Evolutionary conservation across 2,888 invertebrate genomes (phyloP).

Genomic region (Drosophila neotestacea): DNA sequence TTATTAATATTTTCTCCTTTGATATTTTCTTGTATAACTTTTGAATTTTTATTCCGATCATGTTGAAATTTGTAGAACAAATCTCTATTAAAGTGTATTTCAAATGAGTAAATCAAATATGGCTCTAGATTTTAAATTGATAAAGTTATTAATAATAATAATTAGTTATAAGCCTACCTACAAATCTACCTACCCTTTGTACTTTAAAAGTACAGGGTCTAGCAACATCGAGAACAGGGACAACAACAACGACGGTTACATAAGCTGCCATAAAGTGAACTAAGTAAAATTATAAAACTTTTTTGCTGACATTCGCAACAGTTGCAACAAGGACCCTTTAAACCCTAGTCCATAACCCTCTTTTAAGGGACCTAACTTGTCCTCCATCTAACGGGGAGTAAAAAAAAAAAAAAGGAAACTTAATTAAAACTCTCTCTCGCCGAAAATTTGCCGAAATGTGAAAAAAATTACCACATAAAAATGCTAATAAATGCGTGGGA

Average conservation of each 20-base stretch:
- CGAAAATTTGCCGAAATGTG: conserved; percentile 55
- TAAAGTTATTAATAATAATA: no score
- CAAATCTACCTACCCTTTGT: no score
- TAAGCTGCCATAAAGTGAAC: conserved; percentile 42
- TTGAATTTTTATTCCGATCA: no score
- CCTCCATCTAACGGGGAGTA: neutral
- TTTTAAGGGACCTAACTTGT: neutral
- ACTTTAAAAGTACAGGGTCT: no score
- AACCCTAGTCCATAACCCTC: no score
- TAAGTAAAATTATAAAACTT: conserved; percentile 61
- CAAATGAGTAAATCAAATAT: no score
- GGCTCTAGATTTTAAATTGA: no score
- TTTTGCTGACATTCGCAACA: conserved; percentile 30
- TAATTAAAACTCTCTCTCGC: conserved; percentile 68
- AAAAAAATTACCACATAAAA: conserved; percentile 63
- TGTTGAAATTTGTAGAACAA: no score
- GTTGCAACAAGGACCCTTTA: conserved; percentile 1
- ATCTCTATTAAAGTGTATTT: no score
- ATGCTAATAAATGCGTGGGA: conserved; percentile 72
- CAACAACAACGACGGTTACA: conserved; percentile 4
- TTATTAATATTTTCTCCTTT: no score
- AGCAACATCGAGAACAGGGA: conserved; percentile 19
- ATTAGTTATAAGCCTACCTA: no score
- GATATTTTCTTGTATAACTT: no score
- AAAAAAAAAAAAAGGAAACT: conserved; percentile 26